Percentiles rank a stretch among this genome's conserved stretches.
phyloP scores from a whole-genome alignment of 2,113 vertebrate genomes.

The Herpailurus yagouaroundi region DNA sequence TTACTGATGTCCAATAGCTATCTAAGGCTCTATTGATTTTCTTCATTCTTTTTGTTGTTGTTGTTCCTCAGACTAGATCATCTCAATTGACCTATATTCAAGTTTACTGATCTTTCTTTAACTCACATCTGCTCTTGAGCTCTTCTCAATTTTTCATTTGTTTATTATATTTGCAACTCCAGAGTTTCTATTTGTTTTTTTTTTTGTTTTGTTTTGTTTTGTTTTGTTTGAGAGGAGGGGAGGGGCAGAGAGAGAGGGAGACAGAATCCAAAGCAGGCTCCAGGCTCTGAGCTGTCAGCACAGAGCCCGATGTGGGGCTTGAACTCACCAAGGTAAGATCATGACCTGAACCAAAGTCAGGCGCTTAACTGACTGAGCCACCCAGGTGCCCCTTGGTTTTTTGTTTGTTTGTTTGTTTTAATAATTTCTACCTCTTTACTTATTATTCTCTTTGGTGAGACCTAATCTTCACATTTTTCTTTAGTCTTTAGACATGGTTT shows the following conservation, averaged over 20 bases:
- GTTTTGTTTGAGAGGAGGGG: too few species aligned
- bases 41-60: background rate
- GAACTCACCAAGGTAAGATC: too few species aligned
- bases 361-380: too few species aligned
- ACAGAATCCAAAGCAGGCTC: too few species aligned
- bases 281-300: too few species aligned
- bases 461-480: background rate
- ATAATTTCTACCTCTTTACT: background rate
- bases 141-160: background rate
- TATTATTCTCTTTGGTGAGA: background rate
- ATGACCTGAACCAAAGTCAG: too few species aligned
- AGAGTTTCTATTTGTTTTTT: background rate
- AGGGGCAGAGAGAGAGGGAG: too few species aligned
- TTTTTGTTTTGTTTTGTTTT: background rate
- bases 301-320: too few species aligned
- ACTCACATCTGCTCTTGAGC: background rate
- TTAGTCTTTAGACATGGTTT: background rate
- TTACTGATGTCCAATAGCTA: background rate
- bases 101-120: background rate
- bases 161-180: background rate
- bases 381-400: too few species aligned
- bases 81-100: background rate
- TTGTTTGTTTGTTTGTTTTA: background rate
- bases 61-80: background rate
- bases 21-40: background rate